Evolutionary conservation across 2,113 vertebrate genomes (phyloP), one percentile per base, ranked within the genome.

Genomic region (Pelecanoides urinatrix): DNA sequence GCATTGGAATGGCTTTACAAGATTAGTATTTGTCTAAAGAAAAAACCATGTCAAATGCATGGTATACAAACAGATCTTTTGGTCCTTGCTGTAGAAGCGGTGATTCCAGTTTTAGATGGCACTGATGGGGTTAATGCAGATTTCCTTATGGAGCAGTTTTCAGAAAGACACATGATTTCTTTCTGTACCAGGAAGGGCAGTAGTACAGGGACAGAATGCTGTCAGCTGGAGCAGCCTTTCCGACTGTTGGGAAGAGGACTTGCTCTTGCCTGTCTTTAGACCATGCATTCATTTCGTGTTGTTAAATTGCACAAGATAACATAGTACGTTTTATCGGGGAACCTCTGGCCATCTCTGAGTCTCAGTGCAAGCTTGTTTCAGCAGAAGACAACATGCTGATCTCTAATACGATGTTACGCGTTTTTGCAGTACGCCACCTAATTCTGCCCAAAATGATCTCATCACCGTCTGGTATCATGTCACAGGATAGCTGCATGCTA

Each of bases 251-350:
- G n/a, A n/a, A 3, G n/a, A 52, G 49, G 1, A 3, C 13, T 16
- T 2, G 25, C 42, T 30, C 25, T 36, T 8, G 40, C 65, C 59
- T 2, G 11, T 1, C 36, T 36, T 25, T 7, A 20, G 62, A 20
- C 20, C 32, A 7, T 19, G 13, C 8, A 0, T 27, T 47, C 58
- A 2, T 32, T 76, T 38, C 0, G 0, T 13, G 52, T 74, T 10
- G 73, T 40, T 30, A 13, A 53, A 6, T 6, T 11, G 4, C 71
- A 14, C 30, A 34, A 38, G 32, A 23, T 4, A 49, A 32, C 8
- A 0, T 9, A 0, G 7, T 0, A 7, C 3, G 1, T 50, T 55
- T 9, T 1, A 3, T 0, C 0, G 1, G 80, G 38, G 67, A 6
- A 1, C n/a, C 62, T 36, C 55, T 27, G 68, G n/a, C 44, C 80